Evolutionary conservation across 1,140 invertebrate species (phyloP).

Genomic region (Ips nitidus): DNA sequence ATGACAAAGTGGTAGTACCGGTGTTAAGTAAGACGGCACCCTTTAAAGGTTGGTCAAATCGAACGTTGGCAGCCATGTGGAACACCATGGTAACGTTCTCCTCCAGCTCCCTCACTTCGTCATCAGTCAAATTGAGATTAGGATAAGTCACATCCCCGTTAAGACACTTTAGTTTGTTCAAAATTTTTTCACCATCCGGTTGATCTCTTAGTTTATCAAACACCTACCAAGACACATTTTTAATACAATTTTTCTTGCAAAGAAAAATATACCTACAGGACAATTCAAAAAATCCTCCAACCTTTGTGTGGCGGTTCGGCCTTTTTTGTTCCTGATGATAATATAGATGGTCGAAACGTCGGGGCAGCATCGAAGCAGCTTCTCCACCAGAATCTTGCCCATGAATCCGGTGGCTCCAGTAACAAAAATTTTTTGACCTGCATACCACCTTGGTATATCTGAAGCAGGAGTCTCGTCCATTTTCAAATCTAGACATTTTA

Average conservation of each 20-base stretch:
- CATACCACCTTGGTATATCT: slow-evolving; percentile 41
- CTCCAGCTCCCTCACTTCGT: slow-evolving; percentile 58
- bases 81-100: slow-evolving; percentile 70
- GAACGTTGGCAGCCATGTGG: slow-evolving; percentile 77
- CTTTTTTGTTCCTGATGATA: slow-evolving; percentile 70
- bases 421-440: slow-evolving; percentile 60
- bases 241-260: neutral
- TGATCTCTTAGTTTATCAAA: slow-evolving; percentile 71
- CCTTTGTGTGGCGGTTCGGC: slow-evolving; percentile 54
- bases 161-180: slow-evolving; percentile 51
- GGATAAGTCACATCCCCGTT: slow-evolving; percentile 53
- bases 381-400: slow-evolving; percentile 86
- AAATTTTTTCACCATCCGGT: slow-evolving; percentile 50
- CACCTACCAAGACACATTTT: slow-evolving; percentile 56
- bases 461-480: slow-evolving; percentile 12
- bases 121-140: slow-evolving; percentile 61
- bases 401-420: slow-evolving; percentile 80
- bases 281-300: slow-evolving; percentile 49
- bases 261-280: slow-evolving; percentile 48
- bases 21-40: slow-evolving; percentile 57
- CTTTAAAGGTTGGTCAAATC: slow-evolving; percentile 58
- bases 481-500: neutral
- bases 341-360: slow-evolving; percentile 67
- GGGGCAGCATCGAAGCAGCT: slow-evolving; percentile 70
- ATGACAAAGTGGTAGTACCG: slow-evolving; percentile 13